Conservation (phyloP, 2,113 vertebrate genomes). For the Gadus macrocephalus region DNA sequence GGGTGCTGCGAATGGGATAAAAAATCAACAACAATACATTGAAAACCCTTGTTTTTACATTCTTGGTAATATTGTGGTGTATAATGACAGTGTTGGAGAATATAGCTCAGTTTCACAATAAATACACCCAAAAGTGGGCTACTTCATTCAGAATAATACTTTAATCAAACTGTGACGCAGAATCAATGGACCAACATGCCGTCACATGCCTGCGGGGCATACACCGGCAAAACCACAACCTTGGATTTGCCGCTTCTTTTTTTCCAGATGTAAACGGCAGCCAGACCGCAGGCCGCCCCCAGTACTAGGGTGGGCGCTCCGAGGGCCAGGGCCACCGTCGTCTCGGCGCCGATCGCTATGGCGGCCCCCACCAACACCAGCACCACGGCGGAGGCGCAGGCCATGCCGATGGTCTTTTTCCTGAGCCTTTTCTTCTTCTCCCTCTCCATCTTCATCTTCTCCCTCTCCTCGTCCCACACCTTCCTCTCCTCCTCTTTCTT, state of each 20-base stretch:
- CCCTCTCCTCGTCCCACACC: constrained; percentile 61
- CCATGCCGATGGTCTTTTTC: constrained; percentile 47
- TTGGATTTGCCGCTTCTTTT: constrained; percentile 50
- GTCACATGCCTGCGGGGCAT: constrained; percentile 1
- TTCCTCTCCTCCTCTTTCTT: constrained; percentile 61
- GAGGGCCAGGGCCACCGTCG: constrained; percentile 56
- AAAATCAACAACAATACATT: too few relatives aligned
- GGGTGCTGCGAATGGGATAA: too few relatives aligned
- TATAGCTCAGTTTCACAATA: too few relatives aligned
- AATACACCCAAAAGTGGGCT: too few relatives aligned
- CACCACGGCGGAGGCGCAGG: constrained; percentile 43
- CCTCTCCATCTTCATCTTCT: constrained; percentile 44
- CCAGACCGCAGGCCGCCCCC: constrained; percentile 49
- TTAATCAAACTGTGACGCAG: not conserved
- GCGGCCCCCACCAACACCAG: constrained; percentile 51
- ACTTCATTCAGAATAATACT: not conserved
- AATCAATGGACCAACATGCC: not conserved
- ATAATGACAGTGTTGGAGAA: too few relatives aligned
- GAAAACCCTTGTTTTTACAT: too few relatives aligned
- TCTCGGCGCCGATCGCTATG: constrained; percentile 55
- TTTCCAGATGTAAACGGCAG: constrained; percentile 59
- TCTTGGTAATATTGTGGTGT: too few relatives aligned
- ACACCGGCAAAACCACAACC: constrained; percentile 20
- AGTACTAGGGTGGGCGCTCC: constrained; percentile 56
- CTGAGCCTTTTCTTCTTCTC: constrained; percentile 39